Evolutionary conservation across 2,113 vertebrate species (phyloP).

Genomic region (Tupaia tana): DNA sequence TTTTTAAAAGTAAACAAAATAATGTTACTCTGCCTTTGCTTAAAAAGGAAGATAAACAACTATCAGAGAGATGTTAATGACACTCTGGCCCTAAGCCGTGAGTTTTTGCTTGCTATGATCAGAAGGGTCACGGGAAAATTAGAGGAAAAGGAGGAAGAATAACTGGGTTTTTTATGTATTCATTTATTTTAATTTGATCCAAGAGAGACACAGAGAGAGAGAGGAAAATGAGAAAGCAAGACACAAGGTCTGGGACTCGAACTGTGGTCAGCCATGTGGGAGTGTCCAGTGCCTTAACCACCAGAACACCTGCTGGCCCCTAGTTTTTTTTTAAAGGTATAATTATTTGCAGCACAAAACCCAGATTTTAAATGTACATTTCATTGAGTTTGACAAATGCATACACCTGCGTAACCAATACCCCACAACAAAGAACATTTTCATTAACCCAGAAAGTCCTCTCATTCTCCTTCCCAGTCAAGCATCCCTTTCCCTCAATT

Average conservation of each 20-base stretch:
- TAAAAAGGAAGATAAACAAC: background rate
- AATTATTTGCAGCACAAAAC: background rate
- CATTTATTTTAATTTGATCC: too few relatives aligned
- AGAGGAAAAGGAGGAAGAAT: background rate
- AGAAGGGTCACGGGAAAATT: background rate
- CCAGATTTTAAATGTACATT: background rate
- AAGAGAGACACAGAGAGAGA: too few relatives aligned
- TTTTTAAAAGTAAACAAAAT: slow-evolving; percentile 27
- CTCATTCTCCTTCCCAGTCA: background rate
- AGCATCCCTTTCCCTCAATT: fast-evolving
- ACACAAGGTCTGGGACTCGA: too few relatives aligned
- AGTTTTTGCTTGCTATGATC: background rate
- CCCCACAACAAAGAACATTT: background rate
- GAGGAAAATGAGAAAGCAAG: too few relatives aligned
- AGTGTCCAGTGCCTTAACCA: too few relatives aligned
- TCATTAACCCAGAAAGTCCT: background rate
- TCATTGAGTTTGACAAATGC: background rate
- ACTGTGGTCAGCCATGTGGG: too few relatives aligned
- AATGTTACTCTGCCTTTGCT: background rate
- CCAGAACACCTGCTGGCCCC: too few relatives aligned
- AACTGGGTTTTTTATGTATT: background rate
- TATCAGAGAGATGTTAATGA: background rate
- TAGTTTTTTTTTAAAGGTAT: background rate
- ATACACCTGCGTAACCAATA: background rate
- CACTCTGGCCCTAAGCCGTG: background rate